Conservation (phyloP, 2,113 vertebrate genomes). For the Oenanthe melanoleuca region DNA sequence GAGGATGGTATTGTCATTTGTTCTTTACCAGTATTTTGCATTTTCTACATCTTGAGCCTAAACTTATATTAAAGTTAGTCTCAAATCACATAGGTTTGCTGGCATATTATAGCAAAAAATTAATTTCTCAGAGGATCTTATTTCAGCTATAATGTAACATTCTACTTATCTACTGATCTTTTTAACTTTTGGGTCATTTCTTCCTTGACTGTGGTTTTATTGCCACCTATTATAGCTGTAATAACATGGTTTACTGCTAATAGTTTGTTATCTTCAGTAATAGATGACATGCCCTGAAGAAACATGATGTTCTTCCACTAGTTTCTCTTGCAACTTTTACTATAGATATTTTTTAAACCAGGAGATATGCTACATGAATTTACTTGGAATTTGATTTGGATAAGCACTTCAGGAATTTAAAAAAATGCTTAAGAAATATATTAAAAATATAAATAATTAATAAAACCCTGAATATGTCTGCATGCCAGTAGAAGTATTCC, state of each 20-base stretch:
- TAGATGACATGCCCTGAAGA: conserved; percentile 11
- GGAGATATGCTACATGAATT: not conserved
- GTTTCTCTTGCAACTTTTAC: not conserved
- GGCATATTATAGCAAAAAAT: conserved; percentile 56
- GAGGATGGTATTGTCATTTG: not conserved
- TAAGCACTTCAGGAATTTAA: not conserved
- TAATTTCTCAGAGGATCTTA: conserved; percentile 68
- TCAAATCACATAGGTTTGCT: conserved; percentile 31
- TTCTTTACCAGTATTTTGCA: not conserved
- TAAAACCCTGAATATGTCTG: not conserved
- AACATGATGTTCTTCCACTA: not conserved
- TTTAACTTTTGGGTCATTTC: conserved; percentile 67
- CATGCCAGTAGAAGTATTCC: not conserved
- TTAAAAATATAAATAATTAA: not conserved
- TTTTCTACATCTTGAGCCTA: not conserved
- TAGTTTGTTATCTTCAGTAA: conserved; percentile 35
- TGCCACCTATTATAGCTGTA: conserved; percentile 61
- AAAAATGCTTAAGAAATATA: not conserved
- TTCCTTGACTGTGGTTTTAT: conserved; percentile 61
- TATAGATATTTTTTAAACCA: not conserved
- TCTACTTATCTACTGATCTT: conserved; percentile 59
- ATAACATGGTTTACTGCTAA: conserved; percentile 60
- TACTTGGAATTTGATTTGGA: not conserved
- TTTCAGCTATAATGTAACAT: conserved; percentile 64
- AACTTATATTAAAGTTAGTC: conserved; percentile 41